Percentiles rank a stretch among this genome's conserved stretches.
phyloP scores from a whole-genome alignment of 1,140 invertebrate species.

The Orchestia grillus region DNA sequence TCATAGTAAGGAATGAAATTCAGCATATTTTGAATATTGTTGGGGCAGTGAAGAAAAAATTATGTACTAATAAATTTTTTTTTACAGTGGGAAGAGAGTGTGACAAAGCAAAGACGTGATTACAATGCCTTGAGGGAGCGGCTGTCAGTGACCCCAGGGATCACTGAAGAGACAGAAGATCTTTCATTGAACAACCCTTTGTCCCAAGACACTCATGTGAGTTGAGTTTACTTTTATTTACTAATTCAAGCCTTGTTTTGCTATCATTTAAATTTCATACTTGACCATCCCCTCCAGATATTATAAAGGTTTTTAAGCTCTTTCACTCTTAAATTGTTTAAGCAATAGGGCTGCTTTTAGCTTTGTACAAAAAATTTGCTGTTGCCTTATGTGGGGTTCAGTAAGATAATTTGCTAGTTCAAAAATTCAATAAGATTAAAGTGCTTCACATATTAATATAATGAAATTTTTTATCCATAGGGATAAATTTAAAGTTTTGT shows the following conservation, averaged over 20 bases:
- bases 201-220: constrained; percentile 71
- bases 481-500: too few species aligned
- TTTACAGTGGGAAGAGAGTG: constrained; percentile 62
- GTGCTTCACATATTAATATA: too few species aligned
- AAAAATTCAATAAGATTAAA: too few species aligned
- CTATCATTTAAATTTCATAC: too few species aligned
- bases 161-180: constrained; percentile 60
- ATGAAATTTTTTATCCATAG: too few species aligned
- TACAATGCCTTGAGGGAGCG: constrained; percentile 60
- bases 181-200: constrained; percentile 73
- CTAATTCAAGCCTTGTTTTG: not conserved
- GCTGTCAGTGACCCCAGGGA: constrained; percentile 62
- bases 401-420: too few species aligned
- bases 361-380: too few species aligned
- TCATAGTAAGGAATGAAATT: not conserved
- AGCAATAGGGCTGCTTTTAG: too few species aligned
- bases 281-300: too few species aligned
- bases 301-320: too few species aligned
- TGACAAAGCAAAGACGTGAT: constrained; percentile 57
- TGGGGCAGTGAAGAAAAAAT: not conserved
- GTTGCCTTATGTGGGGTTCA: too few species aligned
- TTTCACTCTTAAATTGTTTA: too few species aligned
- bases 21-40: not conserved
- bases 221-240: not conserved
- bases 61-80: not conserved